Base-by-base conservation (phyloP, 2,888 invertebrate genomes). In the Nowickia ferox region DNA sequence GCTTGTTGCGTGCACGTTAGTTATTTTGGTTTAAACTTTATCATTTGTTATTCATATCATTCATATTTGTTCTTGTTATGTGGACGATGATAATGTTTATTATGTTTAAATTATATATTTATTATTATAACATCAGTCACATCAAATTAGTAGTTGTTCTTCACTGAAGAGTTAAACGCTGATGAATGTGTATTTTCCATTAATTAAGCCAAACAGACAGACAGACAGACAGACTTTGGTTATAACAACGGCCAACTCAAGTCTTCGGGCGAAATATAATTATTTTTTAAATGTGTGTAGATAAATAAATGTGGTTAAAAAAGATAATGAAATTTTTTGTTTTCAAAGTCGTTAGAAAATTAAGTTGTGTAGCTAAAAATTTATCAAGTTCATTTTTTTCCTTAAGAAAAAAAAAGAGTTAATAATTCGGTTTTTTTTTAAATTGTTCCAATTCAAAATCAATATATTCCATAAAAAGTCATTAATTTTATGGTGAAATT, bases 121-220 rank as follows among this genome's bases (percentile, higher is more conserved):
- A 72, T 84, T 77, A 84, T 78, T 84, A 66, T 59, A 84, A 84
- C 83, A 84, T 84, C 83, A 84, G 83, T 84, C 83, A 72, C 77
- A 78, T 74, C 72, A 84, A 77, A 84, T 82, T 82, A 82, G 75
- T 69, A 63, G 82, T 76, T 82, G 75, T 55, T 68, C 44, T 30
- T 38, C 17, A 69, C 55, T 82, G 66, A 72, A 83, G 59, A 84
- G 83, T 74, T 78, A 71, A 83, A 74, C 40, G 77, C 53, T 81
- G 77, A 78, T 83, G 59, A 66, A 77, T 77, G 83, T 74, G 44
- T 59, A 59, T 57, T 71, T 77, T 76, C n/a, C 76, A 76, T 83
- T 83, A 83, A 83, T 83, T 77, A 77, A 83, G 15, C 55, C 17
- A 81, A 51, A 68, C 17, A 30, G 42, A 17, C 15, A 61, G 40